A percentile compares a stretch with the other conserved stretches of the same genome.
Conservation (phyloP, 2,888 invertebrate genomes). For the Phortica okadai region DNA sequence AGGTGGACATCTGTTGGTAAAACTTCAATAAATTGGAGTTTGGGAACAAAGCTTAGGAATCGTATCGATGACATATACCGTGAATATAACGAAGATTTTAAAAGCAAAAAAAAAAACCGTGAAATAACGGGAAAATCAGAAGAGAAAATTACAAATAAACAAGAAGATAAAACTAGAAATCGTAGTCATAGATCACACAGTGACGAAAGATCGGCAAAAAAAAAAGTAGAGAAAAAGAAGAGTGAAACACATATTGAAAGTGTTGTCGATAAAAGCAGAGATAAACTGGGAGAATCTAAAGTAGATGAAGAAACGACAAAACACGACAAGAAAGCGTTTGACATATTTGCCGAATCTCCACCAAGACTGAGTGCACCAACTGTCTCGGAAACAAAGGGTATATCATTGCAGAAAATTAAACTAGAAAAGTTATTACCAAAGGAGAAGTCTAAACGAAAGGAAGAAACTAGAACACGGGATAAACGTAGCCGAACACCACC, state of each 20-base stretch:
- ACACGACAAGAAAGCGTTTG: slow-evolving; percentile 41
- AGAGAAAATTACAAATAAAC: slow-evolving; percentile 42
- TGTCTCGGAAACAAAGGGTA: slow-evolving; percentile 9
- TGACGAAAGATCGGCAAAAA: not conserved
- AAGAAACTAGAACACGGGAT: not conserved
- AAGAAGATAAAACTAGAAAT: slow-evolving; percentile 35
- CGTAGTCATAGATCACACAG: not conserved
- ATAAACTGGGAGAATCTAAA: not conserved
- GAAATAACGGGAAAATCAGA: slow-evolving; percentile 3
- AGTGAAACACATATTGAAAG: not conserved
- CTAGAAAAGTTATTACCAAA: not conserved
- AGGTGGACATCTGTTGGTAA: slow-evolving; percentile 50
- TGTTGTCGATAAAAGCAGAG: not conserved
- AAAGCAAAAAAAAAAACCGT: not conserved
- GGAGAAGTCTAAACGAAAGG: not conserved
- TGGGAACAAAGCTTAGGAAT: not conserved
- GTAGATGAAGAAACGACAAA: not conserved
- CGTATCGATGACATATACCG: slow-evolving; percentile 15
- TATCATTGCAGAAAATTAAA: not conserved
- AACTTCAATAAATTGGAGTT: slow-evolving; percentile 7
- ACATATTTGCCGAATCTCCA: slow-evolving; percentile 71
- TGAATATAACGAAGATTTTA: slow-evolving; percentile 4
- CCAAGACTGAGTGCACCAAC: slow-evolving; percentile 52
- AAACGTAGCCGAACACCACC: slow-evolving; percentile 34
- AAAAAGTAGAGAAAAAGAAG: not conserved